Conservation (phyloP, 2,888 invertebrate species). For the Xestia ashworthii region DNA sequence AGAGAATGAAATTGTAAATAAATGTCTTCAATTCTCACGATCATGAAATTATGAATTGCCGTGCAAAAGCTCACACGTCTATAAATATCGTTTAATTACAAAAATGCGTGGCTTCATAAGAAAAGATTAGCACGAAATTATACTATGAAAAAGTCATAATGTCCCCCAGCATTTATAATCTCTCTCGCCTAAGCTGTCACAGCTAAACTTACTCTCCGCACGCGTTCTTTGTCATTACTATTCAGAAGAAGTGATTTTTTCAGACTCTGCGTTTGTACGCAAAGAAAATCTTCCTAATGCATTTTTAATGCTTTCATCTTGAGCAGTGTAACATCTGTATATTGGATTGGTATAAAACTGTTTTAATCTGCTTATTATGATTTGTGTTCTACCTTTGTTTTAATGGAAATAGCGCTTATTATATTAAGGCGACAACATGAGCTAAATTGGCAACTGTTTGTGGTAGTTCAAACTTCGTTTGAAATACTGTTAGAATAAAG, state of each 20-base stretch:
- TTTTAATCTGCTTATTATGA: constrained; percentile 18
- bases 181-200: constrained; percentile 20
- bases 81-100: neutral
- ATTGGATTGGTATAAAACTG: constrained; percentile 48
- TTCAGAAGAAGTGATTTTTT: constrained; percentile 51
- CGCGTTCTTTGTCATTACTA: constrained; percentile 44
- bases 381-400: constrained; percentile 3
- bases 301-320: constrained; percentile 63
- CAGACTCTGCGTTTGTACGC: constrained; percentile 42
- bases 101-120: neutral
- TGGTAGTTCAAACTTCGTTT: no score
- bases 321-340: constrained; percentile 47
- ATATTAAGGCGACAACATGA: neutral
- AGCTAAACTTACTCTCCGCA: constrained; percentile 23
- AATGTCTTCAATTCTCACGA: neutral
- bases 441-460: no score
- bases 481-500: no score
- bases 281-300: constrained; percentile 63
- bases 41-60: neutral
- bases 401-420: neutral
- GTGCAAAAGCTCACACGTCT: neutral
- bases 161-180: constrained; percentile 14
- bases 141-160: constrained; percentile 2
- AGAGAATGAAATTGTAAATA: neutral
- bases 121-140: neutral